These are phyloP conservation scores for Halcyon malimbica DNA, from an alignment of 2,113 vertebrate genomes.

Conservation along the genomic window DNA sequence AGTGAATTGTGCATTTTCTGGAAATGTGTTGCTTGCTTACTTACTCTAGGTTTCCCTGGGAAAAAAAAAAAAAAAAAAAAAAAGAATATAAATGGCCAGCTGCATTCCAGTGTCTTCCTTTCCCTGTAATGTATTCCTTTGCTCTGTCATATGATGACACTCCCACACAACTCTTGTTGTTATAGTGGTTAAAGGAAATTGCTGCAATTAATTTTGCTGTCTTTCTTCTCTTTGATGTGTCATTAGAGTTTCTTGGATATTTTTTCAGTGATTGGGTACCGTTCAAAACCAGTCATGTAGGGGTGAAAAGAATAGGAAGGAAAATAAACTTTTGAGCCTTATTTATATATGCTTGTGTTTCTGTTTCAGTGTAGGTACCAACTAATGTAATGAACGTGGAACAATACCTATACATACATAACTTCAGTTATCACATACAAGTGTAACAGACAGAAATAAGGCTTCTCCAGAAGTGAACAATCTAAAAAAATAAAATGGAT, in stretches of 20 bases:
- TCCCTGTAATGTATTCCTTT: slow-evolving; percentile 56
- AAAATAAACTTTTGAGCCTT: background rate
- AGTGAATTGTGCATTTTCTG: slow-evolving; percentile 31
- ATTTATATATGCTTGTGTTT: background rate
- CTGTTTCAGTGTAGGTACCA: background rate
- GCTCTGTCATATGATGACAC: slow-evolving; percentile 54
- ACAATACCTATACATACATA: background rate
- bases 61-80: slow-evolving; percentile 57
- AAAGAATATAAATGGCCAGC: slow-evolving; percentile 49
- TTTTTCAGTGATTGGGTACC: slow-evolving; percentile 42
- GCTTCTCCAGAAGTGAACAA: slow-evolving; percentile 13
- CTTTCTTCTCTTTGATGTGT: slow-evolving; percentile 74
- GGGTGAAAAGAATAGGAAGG: background rate
- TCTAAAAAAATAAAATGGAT: slow-evolving; percentile 59
- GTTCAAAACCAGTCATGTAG: slow-evolving; percentile 51
- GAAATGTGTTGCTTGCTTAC: slow-evolving; percentile 23
- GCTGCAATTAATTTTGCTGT: slow-evolving; percentile 74
- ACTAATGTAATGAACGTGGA: background rate
- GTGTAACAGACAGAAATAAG: background rate
- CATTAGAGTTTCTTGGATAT: slow-evolving; percentile 41
- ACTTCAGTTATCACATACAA: background rate
- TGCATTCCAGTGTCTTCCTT: slow-evolving; percentile 52
- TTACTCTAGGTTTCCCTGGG: background rate
- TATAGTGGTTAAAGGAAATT: slow-evolving; percentile 70
- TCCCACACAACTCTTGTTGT: slow-evolving; percentile 65